Conservation (phyloP, 2,113 vertebrate species). For the Parotia lawesii region DNA sequence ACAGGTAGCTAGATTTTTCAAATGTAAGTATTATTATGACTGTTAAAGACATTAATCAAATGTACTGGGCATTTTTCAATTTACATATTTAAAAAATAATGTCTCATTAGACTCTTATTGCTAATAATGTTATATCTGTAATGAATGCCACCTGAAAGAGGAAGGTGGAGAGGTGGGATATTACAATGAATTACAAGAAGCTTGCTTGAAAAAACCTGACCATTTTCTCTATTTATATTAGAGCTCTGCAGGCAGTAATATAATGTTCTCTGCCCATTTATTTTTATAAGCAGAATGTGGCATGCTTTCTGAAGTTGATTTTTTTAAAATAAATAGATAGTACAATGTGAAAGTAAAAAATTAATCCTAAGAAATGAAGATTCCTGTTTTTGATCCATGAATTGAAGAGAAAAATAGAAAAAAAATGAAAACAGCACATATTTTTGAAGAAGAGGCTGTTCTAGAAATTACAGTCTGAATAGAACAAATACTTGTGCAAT, state of each 20-base stretch:
- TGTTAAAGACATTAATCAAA: neutral
- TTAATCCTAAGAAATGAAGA: neutral
- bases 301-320: neutral
- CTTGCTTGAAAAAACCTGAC: neutral
- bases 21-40: neutral
- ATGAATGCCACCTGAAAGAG: neutral
- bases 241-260: neutral
- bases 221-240: conserved; percentile 4
- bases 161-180: neutral
- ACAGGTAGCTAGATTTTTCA: neutral
- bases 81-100: neutral
- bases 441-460: neutral
- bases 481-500: neutral
- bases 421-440: neutral
- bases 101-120: neutral
- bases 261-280: neutral
- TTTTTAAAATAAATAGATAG: neutral
- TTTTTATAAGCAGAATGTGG: conserved; percentile 4
- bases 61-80: neutral
- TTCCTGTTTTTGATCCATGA: neutral
- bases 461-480: neutral
- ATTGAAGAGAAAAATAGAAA: neutral
- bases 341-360: conserved; percentile 1
- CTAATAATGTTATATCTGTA: neutral
- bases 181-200: neutral